These are phyloP conservation scores for Zeugodacus cucurbitae DNA, from an alignment of 1,140 invertebrate species.

Conservation along the genomic window DNA sequence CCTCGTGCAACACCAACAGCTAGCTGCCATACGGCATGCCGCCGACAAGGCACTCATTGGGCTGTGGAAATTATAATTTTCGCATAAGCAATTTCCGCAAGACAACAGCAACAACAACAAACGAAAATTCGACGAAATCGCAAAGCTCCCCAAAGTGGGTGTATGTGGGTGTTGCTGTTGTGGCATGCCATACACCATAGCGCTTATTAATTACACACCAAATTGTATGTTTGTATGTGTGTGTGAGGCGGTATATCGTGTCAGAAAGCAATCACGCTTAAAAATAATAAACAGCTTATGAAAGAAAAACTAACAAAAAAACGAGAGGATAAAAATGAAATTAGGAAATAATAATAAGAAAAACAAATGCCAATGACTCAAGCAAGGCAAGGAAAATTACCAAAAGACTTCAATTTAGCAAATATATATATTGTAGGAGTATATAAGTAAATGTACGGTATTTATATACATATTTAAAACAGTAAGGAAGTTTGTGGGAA, in stretches of 20 bases:
- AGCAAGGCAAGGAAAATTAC: not conserved
- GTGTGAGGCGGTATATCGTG: not conserved
- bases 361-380: constrained; percentile 3
- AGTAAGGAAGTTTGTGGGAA: not conserved
- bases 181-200: constrained; percentile 9
- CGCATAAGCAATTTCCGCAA: constrained; percentile 25
- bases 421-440: not conserved
- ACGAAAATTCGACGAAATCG: not conserved
- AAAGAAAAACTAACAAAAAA: not conserved
- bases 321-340: not conserved
- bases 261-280: constrained; percentile 20
- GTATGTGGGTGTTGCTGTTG: not conserved
- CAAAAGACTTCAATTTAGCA: too few relatives aligned
- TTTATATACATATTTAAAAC: not conserved
- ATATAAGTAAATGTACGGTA: not conserved
- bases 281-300: not conserved
- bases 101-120: not conserved
- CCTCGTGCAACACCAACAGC: not conserved
- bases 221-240: not conserved
- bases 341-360: not conserved
- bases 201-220: constrained; percentile 5
- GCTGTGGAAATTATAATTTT: constrained; percentile 26
- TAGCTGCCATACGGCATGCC: not conserved
- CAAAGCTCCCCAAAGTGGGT: not conserved
- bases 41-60: not conserved